A percentile compares a stretch with the other conserved stretches of the same genome.
These are phyloP conservation scores for Cervus canadensis DNA, from an alignment of 2,113 vertebrate genomes.

Conservation along the genomic window DNA sequence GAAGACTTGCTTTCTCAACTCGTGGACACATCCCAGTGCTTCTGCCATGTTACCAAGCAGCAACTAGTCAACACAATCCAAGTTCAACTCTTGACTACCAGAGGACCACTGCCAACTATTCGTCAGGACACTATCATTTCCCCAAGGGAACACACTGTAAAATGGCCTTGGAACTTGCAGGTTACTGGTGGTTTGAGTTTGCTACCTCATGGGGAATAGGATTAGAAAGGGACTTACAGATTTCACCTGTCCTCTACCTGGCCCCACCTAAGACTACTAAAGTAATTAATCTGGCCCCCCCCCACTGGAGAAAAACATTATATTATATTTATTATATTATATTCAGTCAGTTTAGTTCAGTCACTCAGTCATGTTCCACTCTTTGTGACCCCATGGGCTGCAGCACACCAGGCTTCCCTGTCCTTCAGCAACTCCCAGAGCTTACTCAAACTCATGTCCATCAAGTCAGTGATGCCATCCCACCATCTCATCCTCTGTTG, in stretches of 20 bases:
- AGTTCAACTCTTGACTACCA: background rate
- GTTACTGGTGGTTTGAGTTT: background rate
- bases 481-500: background rate
- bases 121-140: background rate
- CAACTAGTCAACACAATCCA: background rate
- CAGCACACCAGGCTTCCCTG: background rate
- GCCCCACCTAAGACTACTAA: background rate
- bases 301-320: background rate
- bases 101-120: background rate
- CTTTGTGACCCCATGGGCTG: background rate
- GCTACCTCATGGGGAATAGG: background rate
- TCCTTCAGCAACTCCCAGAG: background rate
- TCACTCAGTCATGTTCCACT: background rate
- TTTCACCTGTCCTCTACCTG: background rate
- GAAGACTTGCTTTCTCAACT: background rate
- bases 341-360: background rate
- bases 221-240: background rate
- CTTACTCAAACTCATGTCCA: background rate
- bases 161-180: background rate
- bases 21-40: background rate
- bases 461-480: background rate
- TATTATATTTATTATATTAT: background rate
- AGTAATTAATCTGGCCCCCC: background rate
- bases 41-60: background rate
- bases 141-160: background rate